Conservation (phyloP, 2,797 vertebrate genomes). For the Odontamblyopus rebecca region DNA sequence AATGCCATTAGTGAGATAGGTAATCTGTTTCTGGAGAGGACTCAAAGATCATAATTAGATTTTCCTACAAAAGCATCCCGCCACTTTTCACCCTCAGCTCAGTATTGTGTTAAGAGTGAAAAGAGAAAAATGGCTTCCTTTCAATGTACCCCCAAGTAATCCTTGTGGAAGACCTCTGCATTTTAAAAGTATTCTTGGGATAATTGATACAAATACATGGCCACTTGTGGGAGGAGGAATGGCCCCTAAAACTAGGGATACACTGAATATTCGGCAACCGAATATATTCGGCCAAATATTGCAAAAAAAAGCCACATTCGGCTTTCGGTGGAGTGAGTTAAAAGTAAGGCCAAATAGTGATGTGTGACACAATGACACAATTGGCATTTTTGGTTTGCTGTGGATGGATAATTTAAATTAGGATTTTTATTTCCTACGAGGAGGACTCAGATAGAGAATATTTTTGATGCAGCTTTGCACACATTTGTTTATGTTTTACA, state of each 20-base stretch:
- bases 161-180: slow-evolving; percentile 24
- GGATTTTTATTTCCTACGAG: too few species aligned
- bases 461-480: too few species aligned
- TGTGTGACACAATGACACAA: too few species aligned
- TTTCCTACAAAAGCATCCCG: slow-evolving; percentile 69
- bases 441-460: too few species aligned
- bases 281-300: too few species aligned
- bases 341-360: too few species aligned
- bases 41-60: slow-evolving; percentile 77
- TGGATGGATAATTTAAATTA: too few species aligned
- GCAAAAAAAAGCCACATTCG: too few species aligned
- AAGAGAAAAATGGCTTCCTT: slow-evolving; percentile 48
- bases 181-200: slow-evolving; percentile 27
- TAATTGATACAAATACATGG: slow-evolving; percentile 10
- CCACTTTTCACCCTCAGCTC: slow-evolving; percentile 61
- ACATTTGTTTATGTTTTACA: too few species aligned
- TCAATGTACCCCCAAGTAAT: slow-evolving; percentile 43
- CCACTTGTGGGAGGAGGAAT: slow-evolving; percentile 11
- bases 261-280: too few species aligned
- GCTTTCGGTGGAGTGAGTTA: too few species aligned
- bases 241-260: background rate
- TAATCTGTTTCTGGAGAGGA: slow-evolving; percentile 74
- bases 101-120: slow-evolving; percentile 65
- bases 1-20: slow-evolving; percentile 74
- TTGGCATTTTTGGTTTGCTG: too few species aligned